Evolutionary conservation across 1,140 invertebrate species (phyloP).

Genomic region (Bombus superbus): DNA sequence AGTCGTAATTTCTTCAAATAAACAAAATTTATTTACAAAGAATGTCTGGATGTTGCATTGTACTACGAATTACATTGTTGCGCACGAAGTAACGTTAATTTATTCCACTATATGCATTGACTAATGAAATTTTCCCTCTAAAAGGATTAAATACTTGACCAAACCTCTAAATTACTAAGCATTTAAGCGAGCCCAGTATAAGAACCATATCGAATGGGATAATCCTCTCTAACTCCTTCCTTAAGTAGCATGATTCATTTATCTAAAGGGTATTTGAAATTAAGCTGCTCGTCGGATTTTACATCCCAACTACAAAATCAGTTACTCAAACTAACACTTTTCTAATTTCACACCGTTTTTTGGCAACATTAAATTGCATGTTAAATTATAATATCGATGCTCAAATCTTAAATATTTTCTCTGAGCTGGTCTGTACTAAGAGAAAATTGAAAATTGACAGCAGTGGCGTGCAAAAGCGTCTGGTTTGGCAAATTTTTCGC

Average conservation of each 20-base stretch:
- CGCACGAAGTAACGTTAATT: background rate
- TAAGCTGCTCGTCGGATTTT: background rate
- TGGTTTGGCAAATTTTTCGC: background rate
- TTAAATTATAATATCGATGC: background rate
- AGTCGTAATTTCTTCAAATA: background rate
- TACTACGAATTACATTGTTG: background rate
- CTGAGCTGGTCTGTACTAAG: background rate
- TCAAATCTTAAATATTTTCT: background rate
- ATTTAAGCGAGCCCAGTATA: slow-evolving; percentile 2
- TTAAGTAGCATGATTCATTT: background rate
- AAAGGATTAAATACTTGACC: slow-evolving; percentile 9
- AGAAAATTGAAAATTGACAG: background rate
- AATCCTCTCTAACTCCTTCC: background rate
- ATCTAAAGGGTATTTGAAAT: background rate
- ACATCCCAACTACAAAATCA: background rate
- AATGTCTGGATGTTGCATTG: background rate
- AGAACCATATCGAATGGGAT: slow-evolving; percentile 4
- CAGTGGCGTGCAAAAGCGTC: background rate
- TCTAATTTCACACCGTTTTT: background rate
- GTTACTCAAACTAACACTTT: background rate
- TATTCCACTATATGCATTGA: background rate
- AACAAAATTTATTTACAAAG: background rate
- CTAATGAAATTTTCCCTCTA: background rate
- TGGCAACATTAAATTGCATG: background rate
- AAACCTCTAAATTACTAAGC: background rate